phyloP scores from a whole-genome alignment of 1,140 invertebrate genomes.

The Anoplophora glabripennis region DNA sequence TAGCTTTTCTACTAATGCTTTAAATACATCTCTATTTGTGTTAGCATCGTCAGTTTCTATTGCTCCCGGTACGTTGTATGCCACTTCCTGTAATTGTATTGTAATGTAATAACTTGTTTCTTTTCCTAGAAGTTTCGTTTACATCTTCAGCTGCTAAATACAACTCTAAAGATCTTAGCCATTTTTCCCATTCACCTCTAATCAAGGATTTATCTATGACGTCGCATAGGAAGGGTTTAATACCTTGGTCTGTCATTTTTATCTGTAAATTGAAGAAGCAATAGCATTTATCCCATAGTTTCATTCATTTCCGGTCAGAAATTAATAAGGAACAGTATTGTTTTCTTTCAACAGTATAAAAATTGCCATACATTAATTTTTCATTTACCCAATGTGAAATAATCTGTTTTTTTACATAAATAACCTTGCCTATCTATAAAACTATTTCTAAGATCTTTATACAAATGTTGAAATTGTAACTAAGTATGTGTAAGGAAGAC shows the following conservation, averaged over 20 bases:
- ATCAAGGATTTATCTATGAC: conserved; percentile 20
- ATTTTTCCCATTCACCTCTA: conserved; percentile 22
- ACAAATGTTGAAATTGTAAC: too few relatives aligned
- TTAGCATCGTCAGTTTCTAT: conserved; percentile 18
- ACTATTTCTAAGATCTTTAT: too few relatives aligned
- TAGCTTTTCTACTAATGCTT: conserved; percentile 17
- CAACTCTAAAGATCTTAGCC: conserved; percentile 19
- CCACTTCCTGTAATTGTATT: conserved; percentile 40
- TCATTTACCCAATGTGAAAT: too few relatives aligned
- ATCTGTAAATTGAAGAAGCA: too few relatives aligned
- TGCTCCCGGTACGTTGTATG: conserved; percentile 34
- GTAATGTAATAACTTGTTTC: conserved; percentile 38
- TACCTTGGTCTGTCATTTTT: background rate
- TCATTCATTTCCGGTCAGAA: too few relatives aligned
- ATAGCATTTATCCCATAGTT: too few relatives aligned
- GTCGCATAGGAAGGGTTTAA: conserved; percentile 21
- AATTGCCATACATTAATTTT: too few relatives aligned
- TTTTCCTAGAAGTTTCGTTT: conserved; percentile 29
- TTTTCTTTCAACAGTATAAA: too few relatives aligned
- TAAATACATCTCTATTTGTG: conserved; percentile 23
- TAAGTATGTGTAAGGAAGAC: too few relatives aligned
- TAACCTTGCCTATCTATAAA: too few relatives aligned
- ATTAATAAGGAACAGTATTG: too few relatives aligned
- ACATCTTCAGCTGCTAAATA: conserved; percentile 29
- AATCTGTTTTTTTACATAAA: too few relatives aligned